Conservation (phyloP, 1,140 invertebrate species). For the Manduca sexta region DNA sequence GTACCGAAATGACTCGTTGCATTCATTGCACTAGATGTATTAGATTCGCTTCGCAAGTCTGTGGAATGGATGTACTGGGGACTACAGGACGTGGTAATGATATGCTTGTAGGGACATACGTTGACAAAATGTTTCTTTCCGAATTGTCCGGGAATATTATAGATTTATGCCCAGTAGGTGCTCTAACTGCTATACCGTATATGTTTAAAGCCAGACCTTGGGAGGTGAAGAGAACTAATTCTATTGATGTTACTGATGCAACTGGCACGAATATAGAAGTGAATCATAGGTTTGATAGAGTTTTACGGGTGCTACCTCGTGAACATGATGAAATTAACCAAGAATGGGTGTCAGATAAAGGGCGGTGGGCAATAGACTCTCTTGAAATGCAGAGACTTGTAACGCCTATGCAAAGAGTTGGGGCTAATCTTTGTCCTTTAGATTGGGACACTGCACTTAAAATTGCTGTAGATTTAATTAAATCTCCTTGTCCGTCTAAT, state of each 20-base stretch:
- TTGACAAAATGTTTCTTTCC: constrained; percentile 97
- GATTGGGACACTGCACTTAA: constrained; percentile 80
- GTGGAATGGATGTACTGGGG: constrained; percentile 85
- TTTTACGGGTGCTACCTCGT: constrained; percentile 82
- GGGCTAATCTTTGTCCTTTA: constrained; percentile 69
- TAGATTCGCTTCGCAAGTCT: constrained; percentile 82
- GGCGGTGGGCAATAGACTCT: constrained; percentile 85
- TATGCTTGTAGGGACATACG: constrained; percentile 95
- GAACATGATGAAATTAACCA: constrained; percentile 86
- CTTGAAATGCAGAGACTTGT: constrained; percentile 83
- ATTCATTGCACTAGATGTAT: constrained; percentile 89
- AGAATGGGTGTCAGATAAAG: constrained; percentile 87
- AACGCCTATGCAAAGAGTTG: constrained; percentile 77
- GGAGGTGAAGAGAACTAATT: constrained; percentile 78
- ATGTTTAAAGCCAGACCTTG: constrained; percentile 83
- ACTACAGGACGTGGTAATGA: constrained; percentile 79
- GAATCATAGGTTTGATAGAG: constrained; percentile 80
- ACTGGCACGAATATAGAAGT: constrained; percentile 85
- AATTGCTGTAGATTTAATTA: constrained; percentile 55
- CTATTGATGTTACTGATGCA: constrained; percentile 85
- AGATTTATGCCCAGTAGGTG: constrained; percentile 99
- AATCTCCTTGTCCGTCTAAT: constrained; percentile 35
- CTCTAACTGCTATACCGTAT: constrained; percentile 98
- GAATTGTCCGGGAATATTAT: constrained; percentile 99
- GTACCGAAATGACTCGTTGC: constrained; percentile 87